These are phyloP conservation scores for Esox masquinongy DNA, from an alignment of 2,797 vertebrate genomes.

Conservation along the genomic window DNA sequence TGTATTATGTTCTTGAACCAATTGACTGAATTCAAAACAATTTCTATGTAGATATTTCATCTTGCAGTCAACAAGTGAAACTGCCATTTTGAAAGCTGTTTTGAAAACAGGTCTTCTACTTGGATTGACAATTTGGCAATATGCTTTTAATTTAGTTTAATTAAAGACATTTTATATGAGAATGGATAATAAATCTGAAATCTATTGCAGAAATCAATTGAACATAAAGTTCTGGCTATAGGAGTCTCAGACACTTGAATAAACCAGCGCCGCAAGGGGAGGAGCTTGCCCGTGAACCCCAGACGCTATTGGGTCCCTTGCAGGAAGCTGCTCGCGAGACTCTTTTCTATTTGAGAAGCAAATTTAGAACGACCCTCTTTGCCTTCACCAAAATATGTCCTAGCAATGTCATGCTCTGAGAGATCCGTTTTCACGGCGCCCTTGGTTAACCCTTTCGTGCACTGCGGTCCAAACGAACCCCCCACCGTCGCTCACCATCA, in stretches of 20 bases:
- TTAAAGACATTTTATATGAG: background rate
- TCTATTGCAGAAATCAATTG: slow-evolving; percentile 29
- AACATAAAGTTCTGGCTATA: slow-evolving; percentile 5
- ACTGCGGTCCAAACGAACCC: slow-evolving; percentile 20
- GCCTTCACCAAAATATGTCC: slow-evolving; percentile 44
- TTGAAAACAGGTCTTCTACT: background rate
- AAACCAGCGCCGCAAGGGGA: slow-evolving; percentile 45
- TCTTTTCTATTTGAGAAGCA: slow-evolving; percentile 42
- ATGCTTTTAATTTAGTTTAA: background rate
- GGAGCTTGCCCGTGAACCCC: slow-evolving; percentile 56
- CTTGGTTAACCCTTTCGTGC: slow-evolving; percentile 41
- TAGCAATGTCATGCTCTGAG: slow-evolving; percentile 49
- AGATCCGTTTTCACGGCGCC: slow-evolving; percentile 36
- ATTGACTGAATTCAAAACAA: background rate
- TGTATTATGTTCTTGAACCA: background rate
- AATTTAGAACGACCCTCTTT: slow-evolving; percentile 39
- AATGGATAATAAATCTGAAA: slow-evolving; percentile 17
- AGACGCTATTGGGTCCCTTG: slow-evolving; percentile 53
- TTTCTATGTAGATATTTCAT: background rate
- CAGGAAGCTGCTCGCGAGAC: slow-evolving; percentile 44
- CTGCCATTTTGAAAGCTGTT: slow-evolving; percentile 2
- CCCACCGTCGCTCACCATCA: slow-evolving; percentile 19
- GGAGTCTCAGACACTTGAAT: slow-evolving; percentile 28
- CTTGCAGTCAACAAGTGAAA: background rate
- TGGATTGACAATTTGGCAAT: background rate